phyloP scores from a whole-genome alignment of 2,888 invertebrate genomes.

The Leptopilina syphax region DNA sequence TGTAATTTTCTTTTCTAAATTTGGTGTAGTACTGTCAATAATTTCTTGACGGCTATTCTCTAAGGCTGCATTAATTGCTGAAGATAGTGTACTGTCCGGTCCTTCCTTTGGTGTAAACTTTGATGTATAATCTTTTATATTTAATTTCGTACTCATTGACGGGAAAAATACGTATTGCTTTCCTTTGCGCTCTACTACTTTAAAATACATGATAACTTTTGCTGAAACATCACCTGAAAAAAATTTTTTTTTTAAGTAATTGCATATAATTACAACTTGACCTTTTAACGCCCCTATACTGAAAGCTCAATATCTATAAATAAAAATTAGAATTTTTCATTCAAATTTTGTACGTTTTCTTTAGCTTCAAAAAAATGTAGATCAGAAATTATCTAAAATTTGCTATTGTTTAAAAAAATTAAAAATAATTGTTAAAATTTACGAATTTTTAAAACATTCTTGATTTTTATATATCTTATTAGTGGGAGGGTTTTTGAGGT shows the following conservation, averaged over 20 bases:
- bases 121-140: constrained; percentile 59
- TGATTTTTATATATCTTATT: no score
- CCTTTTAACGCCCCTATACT: no score
- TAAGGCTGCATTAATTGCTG: constrained; percentile 63
- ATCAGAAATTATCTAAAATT: no score
- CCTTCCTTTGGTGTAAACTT: constrained; percentile 56
- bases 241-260: neutral
- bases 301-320: no score
- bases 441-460: no score
- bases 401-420: no score
- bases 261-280: no score
- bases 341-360: no score
- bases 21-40: constrained; percentile 68
- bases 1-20: constrained; percentile 70
- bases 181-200: constrained; percentile 57
- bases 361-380: no score
- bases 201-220: constrained; percentile 50
- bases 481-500: no score
- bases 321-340: no score
- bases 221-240: constrained; percentile 59
- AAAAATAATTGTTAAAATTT: no score
- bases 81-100: constrained; percentile 56
- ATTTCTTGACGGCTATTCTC: constrained; percentile 69
- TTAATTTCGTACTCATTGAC: constrained; percentile 62
- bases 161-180: constrained; percentile 61